These are phyloP conservation scores for Philantomba maxwellii DNA, from an alignment of 2,113 vertebrate species.

Conservation along the genomic window DNA sequence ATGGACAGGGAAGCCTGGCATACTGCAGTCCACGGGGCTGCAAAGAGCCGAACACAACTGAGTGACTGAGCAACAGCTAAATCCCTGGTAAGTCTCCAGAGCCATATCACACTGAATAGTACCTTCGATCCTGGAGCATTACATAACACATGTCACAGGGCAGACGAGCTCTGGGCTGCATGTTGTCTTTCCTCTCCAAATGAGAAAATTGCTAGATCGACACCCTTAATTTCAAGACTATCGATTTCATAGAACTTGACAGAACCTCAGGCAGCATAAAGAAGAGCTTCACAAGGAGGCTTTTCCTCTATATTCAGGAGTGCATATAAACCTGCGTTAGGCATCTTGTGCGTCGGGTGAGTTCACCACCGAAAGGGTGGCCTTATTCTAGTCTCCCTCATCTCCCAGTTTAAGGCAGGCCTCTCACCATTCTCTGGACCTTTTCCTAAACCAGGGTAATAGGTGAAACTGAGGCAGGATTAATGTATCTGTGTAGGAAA, in stretches of 20 bases:
- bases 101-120: neutral
- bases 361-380: neutral
- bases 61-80: neutral
- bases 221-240: neutral
- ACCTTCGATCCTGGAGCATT: neutral
- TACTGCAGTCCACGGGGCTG: accelerated
- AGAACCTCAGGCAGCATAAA: neutral
- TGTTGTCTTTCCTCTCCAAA: neutral
- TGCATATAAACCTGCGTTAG: neutral
- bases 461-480: neutral
- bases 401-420: neutral
- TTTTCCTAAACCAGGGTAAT: neutral
- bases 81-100: neutral
- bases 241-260: neutral
- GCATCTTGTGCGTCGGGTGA: neutral
- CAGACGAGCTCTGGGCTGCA: neutral
- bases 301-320: neutral
- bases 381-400: neutral
- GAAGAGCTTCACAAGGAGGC: neutral
- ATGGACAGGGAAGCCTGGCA: neutral
- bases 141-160: neutral
- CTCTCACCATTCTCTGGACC: neutral
- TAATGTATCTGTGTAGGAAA: neutral
- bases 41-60: neutral
- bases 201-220: neutral